Conservation (phyloP, 64 coral and sea anemone species). For the Pachyseris speciosa region DNA sequence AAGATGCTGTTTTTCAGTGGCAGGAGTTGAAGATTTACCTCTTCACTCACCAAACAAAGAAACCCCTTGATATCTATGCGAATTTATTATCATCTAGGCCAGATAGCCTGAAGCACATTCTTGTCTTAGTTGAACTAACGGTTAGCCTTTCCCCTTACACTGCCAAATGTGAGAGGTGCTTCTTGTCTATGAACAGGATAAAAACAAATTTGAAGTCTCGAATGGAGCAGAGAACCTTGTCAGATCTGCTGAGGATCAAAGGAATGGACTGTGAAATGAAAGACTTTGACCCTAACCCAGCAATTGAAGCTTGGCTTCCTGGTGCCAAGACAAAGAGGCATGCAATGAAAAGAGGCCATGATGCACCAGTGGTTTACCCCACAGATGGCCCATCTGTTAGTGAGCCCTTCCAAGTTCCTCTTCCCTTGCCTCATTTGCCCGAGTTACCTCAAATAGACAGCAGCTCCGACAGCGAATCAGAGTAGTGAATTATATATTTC, state of each 20-base stretch:
- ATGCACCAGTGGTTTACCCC: slow-evolving; percentile 9
- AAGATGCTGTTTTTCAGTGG: neutral
- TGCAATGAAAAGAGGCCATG: slow-evolving; percentile 10
- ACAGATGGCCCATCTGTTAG: slow-evolving; percentile 10
- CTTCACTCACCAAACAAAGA: neutral
- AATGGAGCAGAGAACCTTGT: neutral
- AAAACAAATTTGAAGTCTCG: neutral
- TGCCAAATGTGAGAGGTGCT: neutral
- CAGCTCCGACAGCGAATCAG: too few species aligned
- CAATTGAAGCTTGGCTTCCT: slow-evolving; percentile 18
- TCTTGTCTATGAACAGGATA: neutral
- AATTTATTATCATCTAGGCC: neutral
- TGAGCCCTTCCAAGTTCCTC: too few species aligned
- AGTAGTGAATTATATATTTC: too few species aligned
- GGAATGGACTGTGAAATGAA: slow-evolving; percentile 26
- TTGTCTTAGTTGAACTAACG: neutral
- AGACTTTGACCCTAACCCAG: slow-evolving; percentile 27
- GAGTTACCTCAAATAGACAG: too few species aligned
- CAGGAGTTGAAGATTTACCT: neutral
- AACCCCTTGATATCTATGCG: neutral
- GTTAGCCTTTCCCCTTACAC: neutral
- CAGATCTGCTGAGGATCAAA: neutral
- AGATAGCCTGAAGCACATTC: neutral
- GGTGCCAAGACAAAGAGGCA: slow-evolving; percentile 20
- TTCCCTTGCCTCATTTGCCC: too few species aligned